These are phyloP conservation scores for Macrotis lagotis DNA, from an alignment of 2,113 vertebrate genomes.

Conservation along the genomic window DNA sequence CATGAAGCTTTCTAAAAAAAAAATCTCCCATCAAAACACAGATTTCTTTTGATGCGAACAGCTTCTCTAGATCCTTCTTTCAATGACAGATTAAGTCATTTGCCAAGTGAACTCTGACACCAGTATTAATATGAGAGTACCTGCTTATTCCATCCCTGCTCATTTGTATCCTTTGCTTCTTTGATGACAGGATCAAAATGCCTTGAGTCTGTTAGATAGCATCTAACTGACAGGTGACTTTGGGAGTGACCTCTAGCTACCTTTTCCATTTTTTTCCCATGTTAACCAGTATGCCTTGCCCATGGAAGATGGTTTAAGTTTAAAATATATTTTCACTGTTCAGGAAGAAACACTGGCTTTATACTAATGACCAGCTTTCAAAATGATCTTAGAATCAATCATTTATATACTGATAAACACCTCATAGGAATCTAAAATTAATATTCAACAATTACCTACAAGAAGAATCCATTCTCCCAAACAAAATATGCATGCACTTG, in stretches of 20 bases:
- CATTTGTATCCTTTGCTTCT: background rate
- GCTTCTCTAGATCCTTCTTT: constrained; percentile 66
- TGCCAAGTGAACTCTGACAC: constrained; percentile 64
- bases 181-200: constrained; percentile 28
- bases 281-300: background rate
- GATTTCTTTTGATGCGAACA: constrained; percentile 68
- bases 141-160: constrained; percentile 45
- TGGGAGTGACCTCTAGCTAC: constrained; percentile 6
- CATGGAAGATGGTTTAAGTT: background rate
- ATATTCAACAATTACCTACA: background rate
- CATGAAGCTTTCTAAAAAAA: constrained; percentile 72
- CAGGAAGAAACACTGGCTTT: background rate
- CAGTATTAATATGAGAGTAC: constrained; percentile 7
- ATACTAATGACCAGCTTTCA: background rate
- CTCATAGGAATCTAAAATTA: background rate
- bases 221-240: background rate
- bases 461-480: background rate
- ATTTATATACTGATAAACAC: constrained; percentile 29
- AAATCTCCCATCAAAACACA: constrained; percentile 58
- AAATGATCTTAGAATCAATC: background rate
- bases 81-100: constrained; percentile 67
- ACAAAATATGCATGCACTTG: background rate
- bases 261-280: background rate
- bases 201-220: constrained; percentile 27
- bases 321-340: background rate